Conservation (phyloP, 2,113 vertebrate genomes). For the Orthonyx spaldingii region DNA sequence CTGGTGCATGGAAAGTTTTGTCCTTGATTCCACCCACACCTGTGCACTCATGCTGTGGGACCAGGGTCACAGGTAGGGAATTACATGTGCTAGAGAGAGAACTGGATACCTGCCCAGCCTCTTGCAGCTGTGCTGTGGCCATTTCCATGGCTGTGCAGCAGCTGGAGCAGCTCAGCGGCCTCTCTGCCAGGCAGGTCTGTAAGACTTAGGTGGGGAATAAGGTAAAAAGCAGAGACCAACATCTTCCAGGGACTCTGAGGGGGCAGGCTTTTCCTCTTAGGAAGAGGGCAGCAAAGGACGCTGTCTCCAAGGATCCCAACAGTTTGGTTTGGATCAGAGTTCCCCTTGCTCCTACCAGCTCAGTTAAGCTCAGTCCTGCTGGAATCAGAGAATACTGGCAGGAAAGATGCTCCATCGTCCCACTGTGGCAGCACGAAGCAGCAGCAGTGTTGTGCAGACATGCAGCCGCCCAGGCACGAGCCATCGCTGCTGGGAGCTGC, state of each 20-base stretch:
- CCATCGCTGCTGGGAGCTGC: fast-evolving
- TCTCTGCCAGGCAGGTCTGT: not conserved
- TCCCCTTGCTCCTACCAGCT: not conserved
- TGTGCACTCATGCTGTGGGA: not conserved
- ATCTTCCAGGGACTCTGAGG: not conserved
- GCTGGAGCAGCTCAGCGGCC: not conserved
- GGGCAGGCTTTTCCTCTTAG: not conserved
- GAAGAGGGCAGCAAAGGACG: not conserved
- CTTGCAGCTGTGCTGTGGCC: not conserved
- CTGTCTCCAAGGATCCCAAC: not conserved
- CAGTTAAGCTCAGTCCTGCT: not conserved
- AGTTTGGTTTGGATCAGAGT: not conserved
- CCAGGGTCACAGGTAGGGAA: not conserved
- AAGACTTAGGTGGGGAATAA: not conserved
- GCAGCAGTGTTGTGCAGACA: not conserved
- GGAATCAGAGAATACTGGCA: not conserved
- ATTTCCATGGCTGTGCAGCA: not conserved
- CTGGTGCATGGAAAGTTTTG: not conserved
- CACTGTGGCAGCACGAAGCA: fast-evolving
- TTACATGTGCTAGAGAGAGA: not conserved
- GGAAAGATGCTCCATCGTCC: fast-evolving
- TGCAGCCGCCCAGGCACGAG: not conserved
- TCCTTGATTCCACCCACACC: not conserved
- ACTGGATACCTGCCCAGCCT: not conserved
- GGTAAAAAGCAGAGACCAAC: not conserved